These are phyloP conservation scores for Aphyosemion australe DNA, from an alignment of 2,113 vertebrate species.

Conservation along the genomic window DNA sequence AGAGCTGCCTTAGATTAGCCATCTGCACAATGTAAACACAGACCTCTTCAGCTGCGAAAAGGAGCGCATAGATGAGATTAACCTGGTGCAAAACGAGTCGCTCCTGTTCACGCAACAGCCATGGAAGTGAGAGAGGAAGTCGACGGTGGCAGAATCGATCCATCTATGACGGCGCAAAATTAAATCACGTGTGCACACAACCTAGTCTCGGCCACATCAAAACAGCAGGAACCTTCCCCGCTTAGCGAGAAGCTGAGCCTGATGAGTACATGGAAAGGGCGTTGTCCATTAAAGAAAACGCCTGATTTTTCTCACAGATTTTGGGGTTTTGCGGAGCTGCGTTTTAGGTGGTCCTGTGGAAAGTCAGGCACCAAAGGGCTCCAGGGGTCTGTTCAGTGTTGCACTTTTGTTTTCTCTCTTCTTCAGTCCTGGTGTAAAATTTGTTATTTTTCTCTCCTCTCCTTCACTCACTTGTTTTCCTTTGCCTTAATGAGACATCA, in stretches of 20 bases:
- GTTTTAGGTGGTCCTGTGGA: constrained; percentile 82
- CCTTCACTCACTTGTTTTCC: constrained; percentile 51
- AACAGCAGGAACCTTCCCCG: constrained; percentile 28
- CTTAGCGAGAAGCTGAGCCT: constrained; percentile 50
- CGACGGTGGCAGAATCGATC: constrained; percentile 15
- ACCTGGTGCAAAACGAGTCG: constrained; percentile 30
- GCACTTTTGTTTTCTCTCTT: constrained; percentile 44
- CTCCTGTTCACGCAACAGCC: constrained; percentile 20
- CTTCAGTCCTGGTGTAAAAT: constrained; percentile 46
- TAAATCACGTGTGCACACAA: constrained; percentile 21
- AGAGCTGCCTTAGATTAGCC: constrained; percentile 74
- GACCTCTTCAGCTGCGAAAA: constrained; percentile 67
- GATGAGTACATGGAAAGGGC: constrained; percentile 72
- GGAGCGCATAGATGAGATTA: constrained; percentile 59
- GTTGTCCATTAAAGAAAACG: constrained; percentile 69
- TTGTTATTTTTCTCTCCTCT: constrained; percentile 69
- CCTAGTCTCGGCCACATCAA: constrained; percentile 34
- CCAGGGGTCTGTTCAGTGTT: constrained; percentile 77
- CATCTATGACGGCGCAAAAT: constrained; percentile 13
- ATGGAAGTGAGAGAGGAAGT: constrained; percentile 12
- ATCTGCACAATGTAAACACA: constrained; percentile 80
- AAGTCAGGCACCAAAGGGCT: constrained; percentile 69
- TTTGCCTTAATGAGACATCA: constrained; percentile 72
- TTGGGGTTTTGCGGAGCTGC: constrained; percentile 72
- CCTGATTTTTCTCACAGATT: constrained; percentile 68